Evolutionary conservation across 2,797 vertebrate genomes (phyloP).

Genomic region (Anguilla marmorata): DNA sequence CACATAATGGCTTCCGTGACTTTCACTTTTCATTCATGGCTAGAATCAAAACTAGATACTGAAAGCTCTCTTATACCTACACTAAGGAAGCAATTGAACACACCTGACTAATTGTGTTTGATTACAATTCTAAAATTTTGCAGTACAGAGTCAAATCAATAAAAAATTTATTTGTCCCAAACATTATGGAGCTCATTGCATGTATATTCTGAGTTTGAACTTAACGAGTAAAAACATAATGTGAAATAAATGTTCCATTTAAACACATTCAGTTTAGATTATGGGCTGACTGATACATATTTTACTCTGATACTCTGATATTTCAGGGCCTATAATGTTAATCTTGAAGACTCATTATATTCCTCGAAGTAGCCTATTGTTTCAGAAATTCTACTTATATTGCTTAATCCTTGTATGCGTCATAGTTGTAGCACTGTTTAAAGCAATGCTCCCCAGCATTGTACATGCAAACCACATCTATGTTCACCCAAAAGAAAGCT

Average conservation of each 20-base stretch:
- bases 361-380: not conserved
- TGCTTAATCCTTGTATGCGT: not conserved
- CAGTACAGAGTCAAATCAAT: no score
- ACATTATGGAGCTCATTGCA: no score
- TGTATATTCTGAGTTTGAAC: not conserved
- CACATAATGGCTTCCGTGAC: no score
- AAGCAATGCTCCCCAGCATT: not conserved
- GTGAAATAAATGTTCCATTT: not conserved
- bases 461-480: not conserved
- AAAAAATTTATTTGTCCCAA: no score
- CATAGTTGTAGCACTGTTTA: not conserved
- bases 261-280: not conserved
- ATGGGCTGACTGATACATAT: not conserved
- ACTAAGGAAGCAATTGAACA: no score
- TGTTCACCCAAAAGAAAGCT: conserved; percentile 13
- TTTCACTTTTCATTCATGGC: no score
- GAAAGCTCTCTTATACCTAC: no score
- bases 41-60: no score
- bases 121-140: no score
- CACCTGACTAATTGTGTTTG: no score
- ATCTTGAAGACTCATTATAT: not conserved
- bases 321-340: not conserved
- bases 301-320: not conserved
- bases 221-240: not conserved
- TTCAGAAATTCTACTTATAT: not conserved